Percentiles rank a stretch among this genome's conserved stretches.
These are phyloP conservation scores for Lepidurus packardi DNA, from an alignment of 1,140 invertebrate species.

Conservation along the genomic window DNA sequence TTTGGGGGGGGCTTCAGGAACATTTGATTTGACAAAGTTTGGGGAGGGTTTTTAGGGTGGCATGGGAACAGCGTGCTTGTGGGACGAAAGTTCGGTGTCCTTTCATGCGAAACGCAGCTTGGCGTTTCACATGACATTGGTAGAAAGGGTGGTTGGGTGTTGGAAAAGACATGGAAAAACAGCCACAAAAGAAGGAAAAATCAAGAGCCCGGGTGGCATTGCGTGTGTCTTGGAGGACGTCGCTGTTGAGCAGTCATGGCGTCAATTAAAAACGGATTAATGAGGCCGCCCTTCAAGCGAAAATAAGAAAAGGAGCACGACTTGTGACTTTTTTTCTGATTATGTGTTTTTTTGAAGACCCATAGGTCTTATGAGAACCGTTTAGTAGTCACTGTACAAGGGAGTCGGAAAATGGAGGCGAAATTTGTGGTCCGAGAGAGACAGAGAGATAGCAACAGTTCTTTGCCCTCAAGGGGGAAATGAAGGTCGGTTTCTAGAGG, in stretches of 20 bases:
- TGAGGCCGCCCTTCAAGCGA: not conserved
- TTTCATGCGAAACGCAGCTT: constrained; percentile 15
- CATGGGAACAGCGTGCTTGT: not conserved
- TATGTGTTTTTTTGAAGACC: too few species aligned
- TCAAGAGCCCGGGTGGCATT: not conserved
- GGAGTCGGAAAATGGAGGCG: not conserved
- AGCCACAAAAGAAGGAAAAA: not conserved
- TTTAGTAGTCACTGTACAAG: not conserved
- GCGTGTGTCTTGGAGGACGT: not conserved
- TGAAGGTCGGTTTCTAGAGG: not conserved
- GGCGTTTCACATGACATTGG: constrained; percentile 21
- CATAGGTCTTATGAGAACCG: too few species aligned
- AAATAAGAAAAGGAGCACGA: not conserved
- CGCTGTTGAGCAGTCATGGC: constrained; percentile 12
- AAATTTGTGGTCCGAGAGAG: not conserved
- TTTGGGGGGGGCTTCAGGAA: not conserved
- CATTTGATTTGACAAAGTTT: too few species aligned
- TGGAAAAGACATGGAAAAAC: constrained; percentile 3
- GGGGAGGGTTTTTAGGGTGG: not conserved
- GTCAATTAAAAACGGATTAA: constrained; percentile 20
- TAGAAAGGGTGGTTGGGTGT: not conserved
- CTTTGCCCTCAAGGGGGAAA: not conserved
- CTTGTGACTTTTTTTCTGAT: not conserved
- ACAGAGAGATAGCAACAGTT: not conserved
- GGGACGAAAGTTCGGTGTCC: constrained; percentile 8